These are phyloP conservation scores for Romanogobio albipinnatus DNA, from an alignment of 2,113 vertebrate species.

Conservation along the genomic window DNA sequence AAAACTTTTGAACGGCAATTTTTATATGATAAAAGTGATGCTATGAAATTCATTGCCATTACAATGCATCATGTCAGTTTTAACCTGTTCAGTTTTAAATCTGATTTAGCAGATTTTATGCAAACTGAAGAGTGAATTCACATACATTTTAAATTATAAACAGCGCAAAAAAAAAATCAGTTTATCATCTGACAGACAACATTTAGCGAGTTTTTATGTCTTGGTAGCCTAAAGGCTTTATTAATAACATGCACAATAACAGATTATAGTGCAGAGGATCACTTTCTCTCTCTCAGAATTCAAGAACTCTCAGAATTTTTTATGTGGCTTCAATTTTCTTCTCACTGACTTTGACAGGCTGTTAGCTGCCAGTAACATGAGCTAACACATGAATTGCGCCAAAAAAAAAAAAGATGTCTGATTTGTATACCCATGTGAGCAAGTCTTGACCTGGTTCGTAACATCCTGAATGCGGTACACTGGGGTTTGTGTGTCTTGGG, in stretches of 20 bases:
- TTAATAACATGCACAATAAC: neutral
- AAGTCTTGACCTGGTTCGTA: conserved; percentile 40
- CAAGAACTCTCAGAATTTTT: neutral
- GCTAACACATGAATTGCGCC: conserved; percentile 36
- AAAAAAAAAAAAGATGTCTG: conserved; percentile 22
- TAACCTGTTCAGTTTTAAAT: too few species aligned
- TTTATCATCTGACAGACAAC: neutral
- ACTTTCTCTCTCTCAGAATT: neutral
- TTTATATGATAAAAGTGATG: too few species aligned
- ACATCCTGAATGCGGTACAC: neutral
- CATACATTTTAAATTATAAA: too few species aligned
- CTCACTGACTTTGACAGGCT: neutral
- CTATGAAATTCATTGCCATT: too few species aligned
- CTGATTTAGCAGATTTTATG: too few species aligned
- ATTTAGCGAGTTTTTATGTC: neutral
- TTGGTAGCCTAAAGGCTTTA: neutral
- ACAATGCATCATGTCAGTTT: too few species aligned
- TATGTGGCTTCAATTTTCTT: neutral
- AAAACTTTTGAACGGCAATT: too few species aligned
- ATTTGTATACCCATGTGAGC: conserved; percentile 37
- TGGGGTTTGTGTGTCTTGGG: conserved; percentile 14
- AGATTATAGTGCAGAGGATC: neutral
- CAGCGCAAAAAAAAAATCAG: too few species aligned
- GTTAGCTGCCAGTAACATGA: conserved; percentile 35
- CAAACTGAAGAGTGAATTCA: too few species aligned